Conservation (phyloP, 2,797 vertebrate genomes). For the Muraenolepis orangiensis region DNA sequence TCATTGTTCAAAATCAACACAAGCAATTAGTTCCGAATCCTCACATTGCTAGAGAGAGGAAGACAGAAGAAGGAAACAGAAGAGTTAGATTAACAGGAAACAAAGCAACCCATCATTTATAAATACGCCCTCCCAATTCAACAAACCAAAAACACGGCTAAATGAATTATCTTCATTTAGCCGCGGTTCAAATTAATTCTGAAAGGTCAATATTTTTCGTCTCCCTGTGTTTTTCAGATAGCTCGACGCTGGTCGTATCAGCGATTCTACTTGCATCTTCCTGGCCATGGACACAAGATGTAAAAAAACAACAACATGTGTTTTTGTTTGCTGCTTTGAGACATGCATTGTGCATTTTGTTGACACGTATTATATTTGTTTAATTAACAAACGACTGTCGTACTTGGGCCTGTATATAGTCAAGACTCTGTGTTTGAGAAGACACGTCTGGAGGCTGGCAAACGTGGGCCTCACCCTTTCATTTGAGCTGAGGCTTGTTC, state of each 20-base stretch:
- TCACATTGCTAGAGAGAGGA: neutral
- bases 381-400: neutral
- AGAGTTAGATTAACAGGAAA: neutral
- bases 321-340: neutral
- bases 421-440: neutral
- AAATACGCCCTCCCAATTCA: constrained; percentile 48
- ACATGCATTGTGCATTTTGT: neutral
- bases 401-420: no score
- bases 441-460: neutral
- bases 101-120: constrained; percentile 40
- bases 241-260: constrained; percentile 17
- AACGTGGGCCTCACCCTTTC: neutral
- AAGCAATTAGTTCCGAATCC: neutral
- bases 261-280: constrained; percentile 15
- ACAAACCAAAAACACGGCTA: neutral
- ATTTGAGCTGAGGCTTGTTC: neutral
- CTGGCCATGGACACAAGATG: neutral
- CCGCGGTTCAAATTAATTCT: no score
- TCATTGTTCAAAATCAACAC: neutral
- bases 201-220: constrained; percentile 9
- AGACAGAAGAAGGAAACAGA: neutral
- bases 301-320: neutral
- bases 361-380: neutral
- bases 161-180: constrained; percentile 1
- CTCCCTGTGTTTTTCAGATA: constrained; percentile 16